phyloP scores from a whole-genome alignment of 2,113 vertebrate genomes.

The Jacana jacana region DNA sequence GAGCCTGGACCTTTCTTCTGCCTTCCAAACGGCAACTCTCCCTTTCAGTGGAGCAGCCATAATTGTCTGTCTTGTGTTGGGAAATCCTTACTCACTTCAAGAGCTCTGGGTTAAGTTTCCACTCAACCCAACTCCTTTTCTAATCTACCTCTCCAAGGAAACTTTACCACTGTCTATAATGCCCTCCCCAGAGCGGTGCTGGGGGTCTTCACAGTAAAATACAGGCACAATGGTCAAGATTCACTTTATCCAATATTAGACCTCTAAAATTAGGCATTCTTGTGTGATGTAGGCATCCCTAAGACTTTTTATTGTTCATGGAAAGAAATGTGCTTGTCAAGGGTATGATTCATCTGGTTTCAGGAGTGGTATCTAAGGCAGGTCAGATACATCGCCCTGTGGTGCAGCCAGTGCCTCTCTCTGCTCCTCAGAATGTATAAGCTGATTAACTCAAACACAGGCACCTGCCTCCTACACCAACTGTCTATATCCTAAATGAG shows the following conservation, averaged over 20 bases:
- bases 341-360: background rate
- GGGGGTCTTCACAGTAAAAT: background rate
- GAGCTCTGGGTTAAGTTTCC: background rate
- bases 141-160: background rate
- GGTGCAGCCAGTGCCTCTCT: background rate
- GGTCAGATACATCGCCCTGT: background rate
- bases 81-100: background rate
- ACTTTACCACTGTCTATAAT: background rate
- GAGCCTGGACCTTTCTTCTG: background rate
- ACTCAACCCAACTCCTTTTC: background rate
- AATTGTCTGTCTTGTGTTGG: background rate
- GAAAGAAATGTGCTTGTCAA: background rate
- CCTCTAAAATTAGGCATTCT: background rate
- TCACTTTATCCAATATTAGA: background rate
- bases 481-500: background rate
- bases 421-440: background rate
- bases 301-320: background rate
- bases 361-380: background rate
- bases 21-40: background rate
- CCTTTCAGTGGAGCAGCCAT: background rate
- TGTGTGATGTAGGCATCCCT: background rate
- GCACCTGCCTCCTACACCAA: conserved; percentile 8
- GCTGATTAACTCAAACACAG: conserved; percentile 18
- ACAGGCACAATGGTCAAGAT: background rate
- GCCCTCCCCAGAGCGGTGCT: background rate